phyloP scores from a whole-genome alignment of 2,888 invertebrate species.

The Himalopsyche kuldschensis region DNA sequence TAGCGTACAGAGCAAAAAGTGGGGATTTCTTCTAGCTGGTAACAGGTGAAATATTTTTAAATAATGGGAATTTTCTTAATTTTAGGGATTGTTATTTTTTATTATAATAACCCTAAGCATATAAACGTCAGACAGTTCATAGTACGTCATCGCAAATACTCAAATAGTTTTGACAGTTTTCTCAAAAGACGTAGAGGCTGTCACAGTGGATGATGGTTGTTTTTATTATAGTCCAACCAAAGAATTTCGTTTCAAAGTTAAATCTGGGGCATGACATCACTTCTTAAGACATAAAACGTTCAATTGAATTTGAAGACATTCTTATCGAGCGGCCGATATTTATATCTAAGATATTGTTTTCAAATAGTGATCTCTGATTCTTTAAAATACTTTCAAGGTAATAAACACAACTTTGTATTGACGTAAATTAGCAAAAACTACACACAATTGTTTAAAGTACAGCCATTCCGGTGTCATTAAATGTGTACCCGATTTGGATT shows the following conservation, averaged over 20 bases:
- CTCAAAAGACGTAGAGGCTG: background rate
- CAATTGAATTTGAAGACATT: background rate
- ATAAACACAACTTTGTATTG: background rate
- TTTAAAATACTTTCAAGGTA: background rate
- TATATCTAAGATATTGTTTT: background rate
- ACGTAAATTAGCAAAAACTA: background rate
- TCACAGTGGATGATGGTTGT: background rate
- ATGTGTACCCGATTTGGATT: background rate
- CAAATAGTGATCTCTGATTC: background rate
- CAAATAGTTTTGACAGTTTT: constrained; percentile 1
- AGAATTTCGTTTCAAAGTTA: background rate
- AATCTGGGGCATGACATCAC: background rate
- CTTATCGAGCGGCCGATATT: background rate
- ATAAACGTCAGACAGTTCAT: background rate
- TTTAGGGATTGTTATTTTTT: background rate
- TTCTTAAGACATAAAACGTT: background rate
- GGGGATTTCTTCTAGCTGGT: no score
- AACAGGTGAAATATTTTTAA: no score
- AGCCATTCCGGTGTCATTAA: background rate
- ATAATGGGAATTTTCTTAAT: background rate
- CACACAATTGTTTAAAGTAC: background rate
- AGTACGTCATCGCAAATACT: background rate
- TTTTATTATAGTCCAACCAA: background rate
- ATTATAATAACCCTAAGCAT: background rate
- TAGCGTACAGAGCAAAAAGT: no score